phyloP scores from a whole-genome alignment of 2,797 vertebrate species.

The Melanotaenia boesemani region DNA sequence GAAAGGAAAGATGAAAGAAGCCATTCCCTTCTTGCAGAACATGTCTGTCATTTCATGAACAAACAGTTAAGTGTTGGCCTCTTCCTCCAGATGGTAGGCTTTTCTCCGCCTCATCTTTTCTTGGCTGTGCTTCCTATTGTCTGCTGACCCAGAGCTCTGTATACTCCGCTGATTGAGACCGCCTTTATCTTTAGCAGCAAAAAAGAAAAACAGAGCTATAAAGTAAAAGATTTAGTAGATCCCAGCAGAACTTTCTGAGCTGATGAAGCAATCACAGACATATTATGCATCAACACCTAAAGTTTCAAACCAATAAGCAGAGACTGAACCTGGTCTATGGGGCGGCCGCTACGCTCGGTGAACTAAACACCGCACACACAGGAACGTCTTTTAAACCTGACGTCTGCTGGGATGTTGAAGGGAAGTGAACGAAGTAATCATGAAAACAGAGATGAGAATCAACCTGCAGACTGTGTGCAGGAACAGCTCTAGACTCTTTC shows the following conservation, averaged over 20 bases:
- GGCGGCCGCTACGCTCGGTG: too few relatives aligned
- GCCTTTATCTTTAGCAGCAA: conserved; percentile 47
- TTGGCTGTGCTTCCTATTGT: conserved; percentile 65
- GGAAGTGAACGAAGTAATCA: conserved; percentile 30
- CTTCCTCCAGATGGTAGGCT: conserved; percentile 78
- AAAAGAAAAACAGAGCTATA: conserved; percentile 52
- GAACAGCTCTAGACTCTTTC: too few relatives aligned
- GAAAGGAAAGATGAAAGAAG: conserved; percentile 20
- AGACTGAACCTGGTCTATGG: too few relatives aligned
- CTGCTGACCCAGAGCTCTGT: conserved; percentile 51
- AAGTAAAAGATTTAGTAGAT: conserved; percentile 61
- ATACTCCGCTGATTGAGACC: conserved; percentile 58
- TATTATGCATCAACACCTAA: conserved; percentile 66
- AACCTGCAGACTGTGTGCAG: too few relatives aligned
- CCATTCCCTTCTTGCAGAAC: conserved; percentile 60
- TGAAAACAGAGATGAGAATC: not conserved
- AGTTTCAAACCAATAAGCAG: conserved; percentile 48
- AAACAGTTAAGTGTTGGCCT: conserved; percentile 78
- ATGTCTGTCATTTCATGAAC: conserved; percentile 63
- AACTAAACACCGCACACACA: too few relatives aligned
- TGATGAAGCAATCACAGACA: conserved; percentile 3
- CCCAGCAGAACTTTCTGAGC: conserved; percentile 58
- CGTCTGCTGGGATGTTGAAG: conserved; percentile 38
- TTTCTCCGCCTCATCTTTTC: conserved; percentile 59
- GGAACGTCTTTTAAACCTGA: conserved; percentile 8